Evolutionary conservation across 1,140 invertebrate species (phyloP).

Genomic region (Lasioglossum albipes): DNA sequence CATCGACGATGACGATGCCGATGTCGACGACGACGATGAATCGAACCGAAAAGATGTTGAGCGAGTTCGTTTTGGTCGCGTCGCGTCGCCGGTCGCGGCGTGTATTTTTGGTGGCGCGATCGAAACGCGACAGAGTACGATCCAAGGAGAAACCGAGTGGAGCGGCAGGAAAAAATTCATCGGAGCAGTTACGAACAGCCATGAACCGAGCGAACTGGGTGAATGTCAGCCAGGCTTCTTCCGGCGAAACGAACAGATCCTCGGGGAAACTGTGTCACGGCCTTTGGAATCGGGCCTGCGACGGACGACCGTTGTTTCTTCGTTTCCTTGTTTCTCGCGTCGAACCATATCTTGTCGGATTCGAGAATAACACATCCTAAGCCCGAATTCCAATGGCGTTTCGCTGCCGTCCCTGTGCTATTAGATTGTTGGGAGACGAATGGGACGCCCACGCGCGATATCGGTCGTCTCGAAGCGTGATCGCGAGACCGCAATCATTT

Average conservation of each 20-base stretch:
- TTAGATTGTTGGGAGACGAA: slow-evolving; percentile 17
- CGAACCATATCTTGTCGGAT: too few species aligned
- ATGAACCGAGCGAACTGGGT: slow-evolving; percentile 59
- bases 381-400: too few species aligned
- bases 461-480: slow-evolving; percentile 35
- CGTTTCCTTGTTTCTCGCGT: too few species aligned
- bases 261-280: slow-evolving; percentile 62
- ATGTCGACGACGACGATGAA: too few species aligned
- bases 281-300: background rate
- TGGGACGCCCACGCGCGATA: slow-evolving; percentile 48
- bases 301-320: background rate
- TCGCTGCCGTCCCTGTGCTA: background rate
- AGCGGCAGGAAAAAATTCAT: slow-evolving; percentile 6
- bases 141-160: background rate
- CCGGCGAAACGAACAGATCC: slow-evolving; percentile 14
- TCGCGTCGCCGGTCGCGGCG: too few species aligned
- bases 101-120: background rate
- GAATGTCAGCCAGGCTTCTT: slow-evolving; percentile 54
- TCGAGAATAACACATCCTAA: too few species aligned
- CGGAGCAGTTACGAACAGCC: slow-evolving; percentile 1
- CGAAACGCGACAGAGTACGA: background rate
- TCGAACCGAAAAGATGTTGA: too few species aligned
- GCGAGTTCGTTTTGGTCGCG: too few species aligned
- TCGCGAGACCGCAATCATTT: slow-evolving; percentile 26
- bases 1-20: too few species aligned